Base-by-base conservation (phyloP, 2,113 vertebrate species). In the Varanus salvator region DNA sequence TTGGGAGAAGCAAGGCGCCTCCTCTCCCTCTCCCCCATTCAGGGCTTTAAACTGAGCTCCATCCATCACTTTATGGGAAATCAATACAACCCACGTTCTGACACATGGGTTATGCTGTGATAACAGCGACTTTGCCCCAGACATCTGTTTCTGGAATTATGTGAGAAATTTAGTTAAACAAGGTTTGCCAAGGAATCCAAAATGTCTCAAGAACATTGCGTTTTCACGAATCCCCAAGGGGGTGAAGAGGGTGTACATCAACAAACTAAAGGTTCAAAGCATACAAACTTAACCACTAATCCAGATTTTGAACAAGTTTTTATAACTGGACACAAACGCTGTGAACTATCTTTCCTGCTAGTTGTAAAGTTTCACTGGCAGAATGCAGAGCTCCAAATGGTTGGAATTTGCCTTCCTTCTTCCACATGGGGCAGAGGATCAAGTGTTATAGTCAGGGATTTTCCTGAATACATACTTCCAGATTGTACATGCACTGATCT, bases 91-190 rank as follows among this genome's bases (percentile, higher is more conserved):
- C 50, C 44, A 48, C 68, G 2, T 71, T 50, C 44, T 9, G 29
- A 83, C n/a, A 64, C 68, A 71, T 38, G 48, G 84, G 84, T 72
- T 48, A 52, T 31, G 19, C 48, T 69, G 48, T 68, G 8, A 3
- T 84, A 48, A 12, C 82, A 69, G 34, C 8, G 57, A 25, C 14
- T 50, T 57, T 81, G 80, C 29, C 48, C 68, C 68, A n/a, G 52
- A 72, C 94, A 96, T 96, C 95, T 97, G 94, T 91, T 96, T 95
- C 92, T 96, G 91, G 96, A 95, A 96, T 96, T 92, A 91, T 7
- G 48, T 52, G 85, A 95, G 93, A 89, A 85, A 93, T 92, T 96
- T 95, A 94, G 93, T 95, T 95, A 92, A 95, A 92, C 38, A 95
- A 91, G 90, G 91, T 95, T 96, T 91, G 89, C 95, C 89, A 80